Evolutionary conservation across 1,140 invertebrate genomes (phyloP).

Genomic region (Conopomorpha cramerella): DNA sequence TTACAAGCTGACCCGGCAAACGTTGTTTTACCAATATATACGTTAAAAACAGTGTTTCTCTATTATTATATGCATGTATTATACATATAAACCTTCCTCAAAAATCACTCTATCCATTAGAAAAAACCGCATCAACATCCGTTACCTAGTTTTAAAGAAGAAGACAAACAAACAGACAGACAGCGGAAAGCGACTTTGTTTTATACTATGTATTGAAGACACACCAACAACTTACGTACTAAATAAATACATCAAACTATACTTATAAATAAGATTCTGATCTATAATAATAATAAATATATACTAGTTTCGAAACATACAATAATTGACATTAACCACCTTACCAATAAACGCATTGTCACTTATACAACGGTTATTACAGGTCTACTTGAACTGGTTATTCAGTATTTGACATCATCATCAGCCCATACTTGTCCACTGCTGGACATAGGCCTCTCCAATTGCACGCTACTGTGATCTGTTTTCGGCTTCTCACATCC

Average conservation of each 20-base stretch:
- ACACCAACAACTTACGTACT: background rate
- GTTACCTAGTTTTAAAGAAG: background rate
- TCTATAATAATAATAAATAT: too few relatives aligned
- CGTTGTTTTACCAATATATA: background rate
- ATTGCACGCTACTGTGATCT: background rate
- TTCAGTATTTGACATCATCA: too few relatives aligned
- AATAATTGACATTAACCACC: too few relatives aligned
- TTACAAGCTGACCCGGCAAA: background rate
- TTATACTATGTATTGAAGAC: background rate
- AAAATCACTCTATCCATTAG: too few relatives aligned
- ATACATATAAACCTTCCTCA: too few relatives aligned
- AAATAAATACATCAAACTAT: background rate
- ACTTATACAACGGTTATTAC: too few relatives aligned
- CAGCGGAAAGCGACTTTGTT: background rate
- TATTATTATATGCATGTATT: too few relatives aligned
- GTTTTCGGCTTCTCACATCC: background rate
- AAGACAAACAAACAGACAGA: background rate
- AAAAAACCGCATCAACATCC: too few relatives aligned
- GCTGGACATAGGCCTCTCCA: background rate
- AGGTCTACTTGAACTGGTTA: too few relatives aligned
- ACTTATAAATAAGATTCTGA: too few relatives aligned
- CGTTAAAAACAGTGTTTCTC: background rate
- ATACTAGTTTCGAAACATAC: too few relatives aligned
- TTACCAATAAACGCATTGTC: too few relatives aligned
- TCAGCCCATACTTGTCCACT: background rate